A percentile compares a stretch with the other conserved stretches of the same genome.
Evolutionary conservation across 2,888 invertebrate species (phyloP).

Genomic region (Aradus depressus): DNA sequence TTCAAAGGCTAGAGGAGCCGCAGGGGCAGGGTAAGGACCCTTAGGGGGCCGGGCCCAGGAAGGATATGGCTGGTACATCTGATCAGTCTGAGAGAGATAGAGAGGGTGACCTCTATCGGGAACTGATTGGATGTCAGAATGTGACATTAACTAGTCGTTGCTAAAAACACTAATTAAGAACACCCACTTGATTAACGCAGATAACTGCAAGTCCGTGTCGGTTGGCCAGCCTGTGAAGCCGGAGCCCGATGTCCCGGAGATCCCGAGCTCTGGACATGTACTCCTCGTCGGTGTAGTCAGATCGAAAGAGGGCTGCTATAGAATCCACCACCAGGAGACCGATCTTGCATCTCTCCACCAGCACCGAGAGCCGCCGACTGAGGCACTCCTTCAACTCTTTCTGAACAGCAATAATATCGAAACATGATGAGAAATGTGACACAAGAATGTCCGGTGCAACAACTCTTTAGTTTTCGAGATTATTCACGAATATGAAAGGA

Average conservation of each 20-base stretch:
- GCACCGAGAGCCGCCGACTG: constrained; percentile 41
- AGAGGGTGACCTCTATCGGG: too few species aligned
- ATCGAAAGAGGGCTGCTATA: constrained; percentile 57
- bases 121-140: too few species aligned
- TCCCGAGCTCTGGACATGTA: constrained; percentile 44
- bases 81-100: too few species aligned
- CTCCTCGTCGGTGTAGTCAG: constrained; percentile 42
- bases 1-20: too few species aligned
- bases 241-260: constrained; percentile 45
- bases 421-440: not conserved
- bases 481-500: too few species aligned
- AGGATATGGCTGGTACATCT: too few species aligned
- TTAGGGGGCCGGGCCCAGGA: too few species aligned
- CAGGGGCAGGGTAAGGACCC: too few species aligned
- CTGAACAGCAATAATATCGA: constrained; percentile 36
- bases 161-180: constrained; percentile 13
- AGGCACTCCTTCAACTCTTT: constrained; percentile 46
- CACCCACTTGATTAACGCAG: constrained; percentile 58
- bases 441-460: too few species aligned
- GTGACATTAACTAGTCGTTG: too few species aligned
- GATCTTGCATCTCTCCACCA: constrained; percentile 43
- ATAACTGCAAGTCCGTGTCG: constrained; percentile 48
- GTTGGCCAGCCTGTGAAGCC: constrained; percentile 45
- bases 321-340: constrained; percentile 61
- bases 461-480: too few species aligned